These are phyloP conservation scores for Etheostoma perlongum DNA, from an alignment of 2,797 vertebrate species.

Conservation along the genomic window DNA sequence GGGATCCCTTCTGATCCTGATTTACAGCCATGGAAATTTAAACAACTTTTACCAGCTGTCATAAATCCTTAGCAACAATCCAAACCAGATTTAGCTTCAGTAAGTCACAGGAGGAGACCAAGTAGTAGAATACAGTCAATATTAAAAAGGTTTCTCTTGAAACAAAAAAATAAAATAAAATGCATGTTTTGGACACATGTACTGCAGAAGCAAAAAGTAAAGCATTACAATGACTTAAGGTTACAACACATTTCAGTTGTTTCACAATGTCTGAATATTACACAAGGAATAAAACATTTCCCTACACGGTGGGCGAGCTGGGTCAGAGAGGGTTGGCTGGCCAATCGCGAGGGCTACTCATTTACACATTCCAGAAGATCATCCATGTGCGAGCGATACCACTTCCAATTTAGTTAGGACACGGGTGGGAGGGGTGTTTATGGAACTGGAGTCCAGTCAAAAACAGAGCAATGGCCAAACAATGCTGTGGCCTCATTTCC, in stretches of 20 bases:
- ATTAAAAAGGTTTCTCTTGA: conserved; percentile 1
- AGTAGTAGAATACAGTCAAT: not conserved
- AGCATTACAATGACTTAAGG: not conserved
- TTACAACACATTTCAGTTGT: conserved; percentile 29
- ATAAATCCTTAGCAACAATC: conserved; percentile 54
- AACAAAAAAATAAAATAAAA: not conserved
- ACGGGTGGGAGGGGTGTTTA: conserved; percentile 73
- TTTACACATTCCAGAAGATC: conserved; percentile 85
- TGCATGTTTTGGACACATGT: conserved; percentile 30
- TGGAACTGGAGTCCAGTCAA: conserved; percentile 52
- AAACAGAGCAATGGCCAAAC: conserved; percentile 61
- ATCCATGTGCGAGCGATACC: conserved; percentile 82
- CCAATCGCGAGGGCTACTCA: conserved; percentile 80
- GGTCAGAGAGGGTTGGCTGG: conserved; percentile 73
- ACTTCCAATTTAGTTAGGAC: conserved; percentile 83
- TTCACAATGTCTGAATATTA: conserved; percentile 56
- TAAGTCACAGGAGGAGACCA: conserved; percentile 18
- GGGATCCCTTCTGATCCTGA: conserved; percentile 65
- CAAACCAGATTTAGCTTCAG: conserved; percentile 49
- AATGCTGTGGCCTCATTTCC: conserved; percentile 81
- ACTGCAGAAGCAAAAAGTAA: conserved; percentile 5
- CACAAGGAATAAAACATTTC: conserved; percentile 37
- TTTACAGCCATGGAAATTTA: conserved; percentile 73
- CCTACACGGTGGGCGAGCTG: conserved; percentile 60
- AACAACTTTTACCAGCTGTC: conserved; percentile 52